Percentiles rank a stretch among this genome's conserved stretches.
Conservation (phyloP, 2,888 invertebrate genomes). For the Selenia dentaria region DNA sequence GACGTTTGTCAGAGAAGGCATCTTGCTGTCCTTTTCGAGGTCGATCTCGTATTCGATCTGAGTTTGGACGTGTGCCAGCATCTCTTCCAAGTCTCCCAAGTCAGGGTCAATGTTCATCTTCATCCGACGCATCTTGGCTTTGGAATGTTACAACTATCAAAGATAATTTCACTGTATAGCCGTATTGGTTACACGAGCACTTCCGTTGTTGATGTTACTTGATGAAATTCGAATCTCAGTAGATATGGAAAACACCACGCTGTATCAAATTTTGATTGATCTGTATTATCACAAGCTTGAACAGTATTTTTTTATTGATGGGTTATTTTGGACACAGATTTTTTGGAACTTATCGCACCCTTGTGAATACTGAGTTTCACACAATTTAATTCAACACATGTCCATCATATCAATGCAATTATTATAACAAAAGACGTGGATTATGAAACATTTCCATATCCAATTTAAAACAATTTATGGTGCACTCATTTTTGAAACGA, state of each 20-base stretch:
- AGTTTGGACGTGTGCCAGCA: constrained; percentile 76
- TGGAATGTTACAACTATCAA: constrained; percentile 14
- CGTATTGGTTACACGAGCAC: constrained; percentile 6
- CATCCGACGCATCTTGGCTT: constrained; percentile 58
- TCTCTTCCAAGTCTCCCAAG: constrained; percentile 76
- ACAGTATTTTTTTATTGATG: constrained; percentile 13
- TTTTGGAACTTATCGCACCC: too few species aligned
- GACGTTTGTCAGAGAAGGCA: constrained; percentile 63
- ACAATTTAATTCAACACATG: too few species aligned
- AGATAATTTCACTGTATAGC: constrained; percentile 4
- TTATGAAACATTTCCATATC: too few species aligned
- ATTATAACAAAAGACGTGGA: too few species aligned
- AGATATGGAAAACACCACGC: constrained; percentile 2
- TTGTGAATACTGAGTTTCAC: too few species aligned
- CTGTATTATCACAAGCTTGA: not conserved
- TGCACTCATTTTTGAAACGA: not conserved
- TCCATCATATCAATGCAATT: too few species aligned
- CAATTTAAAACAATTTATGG: too few species aligned
- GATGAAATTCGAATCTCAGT: not conserved
- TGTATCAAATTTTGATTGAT: not conserved
- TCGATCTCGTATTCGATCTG: constrained; percentile 78
- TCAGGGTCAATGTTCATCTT: constrained; percentile 73
- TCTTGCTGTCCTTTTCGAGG: constrained; percentile 64
- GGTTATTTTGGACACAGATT: too few species aligned
- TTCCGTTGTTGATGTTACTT: not conserved